phyloP scores from a whole-genome alignment of 2,113 vertebrate species.

The Callorhinus ursinus region DNA sequence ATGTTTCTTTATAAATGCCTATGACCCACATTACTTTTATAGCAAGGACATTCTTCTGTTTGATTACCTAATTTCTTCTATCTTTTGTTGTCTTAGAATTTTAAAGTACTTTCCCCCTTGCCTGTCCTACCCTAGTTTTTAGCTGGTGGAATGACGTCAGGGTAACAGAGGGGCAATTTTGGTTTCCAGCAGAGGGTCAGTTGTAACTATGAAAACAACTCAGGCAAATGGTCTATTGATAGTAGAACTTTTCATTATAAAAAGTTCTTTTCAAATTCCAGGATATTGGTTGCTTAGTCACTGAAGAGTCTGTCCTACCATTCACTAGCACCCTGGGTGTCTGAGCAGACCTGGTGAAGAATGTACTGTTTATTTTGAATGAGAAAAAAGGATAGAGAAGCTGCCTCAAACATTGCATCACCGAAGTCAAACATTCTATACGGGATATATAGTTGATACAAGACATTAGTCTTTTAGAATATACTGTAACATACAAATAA shows the following conservation, averaged over 20 bases:
- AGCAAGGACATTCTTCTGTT: slow-evolving; percentile 32
- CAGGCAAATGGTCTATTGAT: slow-evolving; percentile 66
- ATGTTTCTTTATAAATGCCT: slow-evolving; percentile 48
- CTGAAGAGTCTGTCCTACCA: slow-evolving; percentile 66
- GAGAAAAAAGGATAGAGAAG: slow-evolving; percentile 55
- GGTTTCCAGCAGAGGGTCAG: slow-evolving; percentile 54
- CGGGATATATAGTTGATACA: background rate
- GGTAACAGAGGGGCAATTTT: slow-evolving; percentile 37
- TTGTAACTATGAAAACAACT: slow-evolving; percentile 67
- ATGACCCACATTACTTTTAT: slow-evolving; percentile 52
- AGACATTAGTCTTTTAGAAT: slow-evolving; percentile 35
- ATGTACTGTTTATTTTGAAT: slow-evolving; percentile 72
- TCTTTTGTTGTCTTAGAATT: slow-evolving; percentile 41
- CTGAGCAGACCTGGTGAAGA: slow-evolving; percentile 74
- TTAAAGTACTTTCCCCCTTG: background rate
- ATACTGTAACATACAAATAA: background rate
- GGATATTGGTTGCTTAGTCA: slow-evolving; percentile 77
- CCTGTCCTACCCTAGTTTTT: slow-evolving; percentile 33
- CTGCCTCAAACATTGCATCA: slow-evolving; percentile 37
- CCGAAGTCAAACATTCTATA: slow-evolving; percentile 41
- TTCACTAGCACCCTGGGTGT: slow-evolving; percentile 69
- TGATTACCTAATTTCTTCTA: slow-evolving; percentile 50
- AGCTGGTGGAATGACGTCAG: slow-evolving; percentile 6
- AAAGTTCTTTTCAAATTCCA: slow-evolving; percentile 71
- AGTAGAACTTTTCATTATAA: slow-evolving; percentile 68